Evolutionary conservation across 2,797 vertebrate genomes (phyloP).

Genomic region (Catharus ustulatus): DNA sequence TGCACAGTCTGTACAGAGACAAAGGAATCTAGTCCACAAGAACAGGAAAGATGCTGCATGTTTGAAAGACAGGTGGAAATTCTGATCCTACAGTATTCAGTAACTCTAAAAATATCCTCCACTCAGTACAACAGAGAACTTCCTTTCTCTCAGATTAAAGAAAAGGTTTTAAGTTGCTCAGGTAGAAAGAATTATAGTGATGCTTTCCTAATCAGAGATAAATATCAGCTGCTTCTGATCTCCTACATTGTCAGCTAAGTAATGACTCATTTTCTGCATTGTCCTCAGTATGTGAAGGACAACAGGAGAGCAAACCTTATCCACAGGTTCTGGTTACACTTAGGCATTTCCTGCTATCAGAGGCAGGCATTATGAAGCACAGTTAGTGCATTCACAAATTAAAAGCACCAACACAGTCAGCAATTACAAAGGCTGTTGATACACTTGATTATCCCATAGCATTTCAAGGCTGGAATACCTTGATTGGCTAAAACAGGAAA

Average conservation of each 20-base stretch:
- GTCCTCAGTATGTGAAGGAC: slow-evolving; percentile 45
- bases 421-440: slow-evolving; percentile 18
- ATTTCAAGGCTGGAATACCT: not conserved
- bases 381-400: slow-evolving; percentile 23
- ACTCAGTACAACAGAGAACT: slow-evolving; percentile 15
- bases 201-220: slow-evolving; percentile 67
- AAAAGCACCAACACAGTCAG: slow-evolving; percentile 30
- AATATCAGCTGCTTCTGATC: slow-evolving; percentile 67
- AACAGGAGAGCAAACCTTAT: slow-evolving; percentile 66
- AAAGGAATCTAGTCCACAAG: not conserved
- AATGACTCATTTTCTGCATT: slow-evolving; percentile 68
- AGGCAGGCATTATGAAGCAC: not conserved
- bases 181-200: slow-evolving; percentile 49
- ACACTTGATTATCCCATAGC: not conserved
- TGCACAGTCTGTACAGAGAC: not conserved
- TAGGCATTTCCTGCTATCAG: slow-evolving; percentile 23
- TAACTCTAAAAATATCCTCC: slow-evolving; percentile 29
- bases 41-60: not conserved
- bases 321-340: slow-evolving; percentile 63
- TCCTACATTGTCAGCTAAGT: slow-evolving; percentile 62
- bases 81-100: slow-evolving; percentile 30
- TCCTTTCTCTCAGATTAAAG: slow-evolving; percentile 60
- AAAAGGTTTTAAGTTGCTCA: slow-evolving; percentile 64
- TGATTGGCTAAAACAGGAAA: not conserved
- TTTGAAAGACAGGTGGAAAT: slow-evolving; percentile 50